A percentile compares a stretch with the other conserved stretches of the same genome.
phyloP scores from a whole-genome alignment of 2,888 invertebrate genomes.

The Oeneis ivallda region DNA sequence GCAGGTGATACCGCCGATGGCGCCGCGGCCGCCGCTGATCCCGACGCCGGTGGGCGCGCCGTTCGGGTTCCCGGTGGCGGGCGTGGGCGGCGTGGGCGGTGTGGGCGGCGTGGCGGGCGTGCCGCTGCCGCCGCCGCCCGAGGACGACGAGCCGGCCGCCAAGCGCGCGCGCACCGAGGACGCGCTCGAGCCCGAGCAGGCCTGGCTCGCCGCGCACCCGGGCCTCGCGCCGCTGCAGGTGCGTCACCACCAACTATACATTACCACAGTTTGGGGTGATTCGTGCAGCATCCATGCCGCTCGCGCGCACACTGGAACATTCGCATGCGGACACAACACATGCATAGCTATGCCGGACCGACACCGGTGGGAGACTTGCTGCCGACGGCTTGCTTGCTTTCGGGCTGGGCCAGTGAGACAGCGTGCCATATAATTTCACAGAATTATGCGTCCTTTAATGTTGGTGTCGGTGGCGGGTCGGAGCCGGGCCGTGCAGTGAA shows the following conservation, averaged over 20 bases:
- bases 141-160: conserved; percentile 88
- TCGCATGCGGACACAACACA: too few species aligned
- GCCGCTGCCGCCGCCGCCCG: conserved; percentile 45
- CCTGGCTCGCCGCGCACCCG: conserved; percentile 64
- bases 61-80: conserved; percentile 54
- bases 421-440: too few species aligned
- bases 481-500: too few species aligned
- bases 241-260: background rate
- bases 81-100: conserved; percentile 50
- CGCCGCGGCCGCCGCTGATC: conserved; percentile 66
- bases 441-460: too few species aligned
- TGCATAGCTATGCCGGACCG: too few species aligned
- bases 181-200: conserved; percentile 92
- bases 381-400: too few species aligned
- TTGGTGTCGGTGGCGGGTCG: too few species aligned
- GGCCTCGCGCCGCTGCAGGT: conserved; percentile 77
- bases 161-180: conserved; percentile 97
- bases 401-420: too few species aligned
- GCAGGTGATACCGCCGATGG: conserved; percentile 62
- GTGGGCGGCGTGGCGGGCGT: conserved; percentile 43
- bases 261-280: too few species aligned
- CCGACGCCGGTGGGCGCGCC: conserved; percentile 64
- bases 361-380: too few species aligned
- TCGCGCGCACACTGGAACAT: too few species aligned
- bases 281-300: too few species aligned